phyloP scores from a whole-genome alignment of 2,888 invertebrate genomes.

The Apocheima hispidaria region DNA sequence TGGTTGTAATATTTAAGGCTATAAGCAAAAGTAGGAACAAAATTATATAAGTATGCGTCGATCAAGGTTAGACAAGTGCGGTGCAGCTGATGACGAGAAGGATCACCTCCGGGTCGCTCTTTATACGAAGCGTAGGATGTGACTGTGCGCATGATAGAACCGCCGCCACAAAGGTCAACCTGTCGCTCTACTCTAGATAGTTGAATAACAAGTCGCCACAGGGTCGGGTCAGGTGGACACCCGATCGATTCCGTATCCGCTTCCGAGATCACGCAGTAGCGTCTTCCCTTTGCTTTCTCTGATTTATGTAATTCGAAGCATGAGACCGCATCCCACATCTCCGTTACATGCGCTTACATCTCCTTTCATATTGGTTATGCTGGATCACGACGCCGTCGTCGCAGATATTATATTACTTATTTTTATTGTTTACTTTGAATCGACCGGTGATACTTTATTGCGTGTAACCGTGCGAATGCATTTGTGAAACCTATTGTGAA shows the following conservation, averaged over 20 bases:
- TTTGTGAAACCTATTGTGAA: conserved; percentile 57
- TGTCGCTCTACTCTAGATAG: conserved; percentile 69
- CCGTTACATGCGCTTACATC: conserved; percentile 13
- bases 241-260: conserved; percentile 74
- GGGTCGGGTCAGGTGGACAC: conserved; percentile 71
- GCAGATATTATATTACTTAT: conserved; percentile 24
- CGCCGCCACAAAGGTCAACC: conserved; percentile 65
- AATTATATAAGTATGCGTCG: background rate
- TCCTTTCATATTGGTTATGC: conserved; percentile 45
- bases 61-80: conserved; percentile 11
- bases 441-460: conserved; percentile 45
- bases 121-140: conserved; percentile 22
- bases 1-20: background rate
- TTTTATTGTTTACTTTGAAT: conserved; percentile 45
- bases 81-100: background rate
- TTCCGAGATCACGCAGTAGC: conserved; percentile 64
- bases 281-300: conserved; percentile 72
- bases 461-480: conserved; percentile 47
- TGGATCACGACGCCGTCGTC: conserved; percentile 49
- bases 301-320: conserved; percentile 63
- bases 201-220: conserved; percentile 74
- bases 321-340: conserved; percentile 33
- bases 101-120: conserved; percentile 5
- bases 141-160: background rate
- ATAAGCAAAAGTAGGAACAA: background rate